Percentiles rank a stretch among this genome's conserved stretches.
Conservation (phyloP, 1,140 invertebrate species). For the Nomia melanderi region DNA sequence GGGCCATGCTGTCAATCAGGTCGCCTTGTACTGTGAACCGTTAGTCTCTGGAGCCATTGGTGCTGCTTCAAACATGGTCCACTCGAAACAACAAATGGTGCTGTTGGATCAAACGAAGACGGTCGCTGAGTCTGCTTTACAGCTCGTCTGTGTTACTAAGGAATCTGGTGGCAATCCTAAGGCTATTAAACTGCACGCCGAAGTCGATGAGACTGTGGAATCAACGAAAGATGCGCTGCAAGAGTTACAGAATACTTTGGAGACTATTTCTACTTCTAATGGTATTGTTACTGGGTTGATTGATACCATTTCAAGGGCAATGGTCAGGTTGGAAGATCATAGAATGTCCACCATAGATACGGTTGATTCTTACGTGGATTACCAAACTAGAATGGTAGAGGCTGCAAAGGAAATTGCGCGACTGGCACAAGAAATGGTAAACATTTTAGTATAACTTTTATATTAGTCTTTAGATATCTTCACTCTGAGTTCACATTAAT, state of each 20-base stretch:
- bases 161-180: conserved; percentile 96
- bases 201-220: conserved; percentile 91
- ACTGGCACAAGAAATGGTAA: conserved; percentile 95
- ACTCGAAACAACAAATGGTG: conserved; percentile 93
- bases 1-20: conserved; percentile 92
- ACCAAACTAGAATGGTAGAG: conserved; percentile 98
- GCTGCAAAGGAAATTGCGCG: conserved; percentile 96
- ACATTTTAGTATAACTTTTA: no score
- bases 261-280: conserved; percentile 92
- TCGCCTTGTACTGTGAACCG: conserved; percentile 92
- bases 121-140: conserved; percentile 93
- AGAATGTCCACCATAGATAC: conserved; percentile 78
- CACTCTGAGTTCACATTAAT: no score
- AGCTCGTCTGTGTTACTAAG: conserved; percentile 92
- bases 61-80: conserved; percentile 93
- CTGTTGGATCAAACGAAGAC: conserved; percentile 97
- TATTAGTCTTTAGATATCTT: no score
- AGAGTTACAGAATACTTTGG: conserved; percentile 91
- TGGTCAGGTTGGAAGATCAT: conserved; percentile 89
- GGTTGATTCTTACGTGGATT: conserved; percentile 93
- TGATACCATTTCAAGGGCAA: conserved; percentile 93
- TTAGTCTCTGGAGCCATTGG: conserved; percentile 91
- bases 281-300: conserved; percentile 93
- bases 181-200: conserved; percentile 88
- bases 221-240: conserved; percentile 90